phyloP scores from a whole-genome alignment of 2,797 vertebrate genomes.

The Garrulus glandarius region DNA sequence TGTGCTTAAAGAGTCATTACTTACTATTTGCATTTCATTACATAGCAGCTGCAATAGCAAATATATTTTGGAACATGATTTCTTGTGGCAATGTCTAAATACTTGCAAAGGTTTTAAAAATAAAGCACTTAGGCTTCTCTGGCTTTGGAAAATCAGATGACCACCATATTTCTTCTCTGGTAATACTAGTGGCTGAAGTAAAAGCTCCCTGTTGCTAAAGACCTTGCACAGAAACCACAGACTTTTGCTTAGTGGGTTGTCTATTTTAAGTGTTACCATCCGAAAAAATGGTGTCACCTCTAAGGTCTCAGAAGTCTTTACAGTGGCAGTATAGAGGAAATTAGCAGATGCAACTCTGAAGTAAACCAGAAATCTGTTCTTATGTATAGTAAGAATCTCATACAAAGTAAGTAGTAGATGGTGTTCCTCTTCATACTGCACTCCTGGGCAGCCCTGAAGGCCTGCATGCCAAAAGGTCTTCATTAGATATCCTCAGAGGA shows the following conservation, averaged over 20 bases:
- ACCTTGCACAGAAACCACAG: not conserved
- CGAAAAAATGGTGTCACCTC: not conserved
- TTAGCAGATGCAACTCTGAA: not conserved
- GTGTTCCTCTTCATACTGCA: not conserved
- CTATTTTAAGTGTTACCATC: not conserved
- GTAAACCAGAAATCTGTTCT: not conserved
- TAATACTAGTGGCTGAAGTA: not conserved
- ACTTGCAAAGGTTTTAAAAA: constrained; percentile 12
- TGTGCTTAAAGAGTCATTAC: not conserved
- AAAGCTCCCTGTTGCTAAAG: not conserved
- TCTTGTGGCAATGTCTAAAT: constrained; percentile 13
- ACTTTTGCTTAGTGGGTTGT: not conserved
- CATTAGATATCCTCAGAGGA: not conserved
- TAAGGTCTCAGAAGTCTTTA: not conserved
- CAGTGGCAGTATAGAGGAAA: not conserved
- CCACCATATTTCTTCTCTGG: not conserved
- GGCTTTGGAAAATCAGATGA: constrained; percentile 9
- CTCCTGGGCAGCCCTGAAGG: not conserved
- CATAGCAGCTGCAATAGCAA: constrained; percentile 1
- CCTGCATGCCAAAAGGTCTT: not conserved
- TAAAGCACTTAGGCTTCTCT: not conserved
- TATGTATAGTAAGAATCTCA: not conserved
- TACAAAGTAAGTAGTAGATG: not conserved
- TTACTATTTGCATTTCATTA: constrained; percentile 24
- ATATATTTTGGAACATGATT: not conserved